These are phyloP conservation scores for Archilochus colubris DNA, from an alignment of 2,113 vertebrate species.

Conservation along the genomic window DNA sequence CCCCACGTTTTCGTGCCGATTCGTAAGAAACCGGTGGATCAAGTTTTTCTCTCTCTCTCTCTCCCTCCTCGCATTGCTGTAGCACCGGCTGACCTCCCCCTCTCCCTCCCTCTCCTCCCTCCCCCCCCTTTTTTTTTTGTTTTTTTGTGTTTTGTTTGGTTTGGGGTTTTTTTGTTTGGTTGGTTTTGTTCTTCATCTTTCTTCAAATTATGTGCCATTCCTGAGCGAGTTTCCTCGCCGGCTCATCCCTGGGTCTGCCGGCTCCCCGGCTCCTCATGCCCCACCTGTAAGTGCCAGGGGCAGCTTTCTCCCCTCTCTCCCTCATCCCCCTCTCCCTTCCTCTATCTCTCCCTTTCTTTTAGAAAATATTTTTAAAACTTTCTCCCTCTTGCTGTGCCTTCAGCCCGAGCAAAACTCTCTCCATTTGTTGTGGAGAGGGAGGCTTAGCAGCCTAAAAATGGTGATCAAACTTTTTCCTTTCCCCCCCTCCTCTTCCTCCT, in stretches of 20 bases:
- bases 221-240: constrained; percentile 77
- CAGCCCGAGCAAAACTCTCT: constrained; percentile 58
- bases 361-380: constrained; percentile 25
- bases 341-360: neutral
- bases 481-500: no score
- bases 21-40: constrained; percentile 97
- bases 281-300: constrained; percentile 77
- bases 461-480: constrained; percentile 78
- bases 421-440: constrained; percentile 38
- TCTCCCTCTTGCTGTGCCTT: constrained; percentile 57
- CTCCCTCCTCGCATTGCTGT: constrained; percentile 80
- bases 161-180: neutral
- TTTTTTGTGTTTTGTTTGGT: neutral
- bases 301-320: neutral
- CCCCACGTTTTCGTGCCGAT: constrained; percentile 74
- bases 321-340: fast-evolving
- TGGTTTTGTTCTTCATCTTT: constrained; percentile 68
- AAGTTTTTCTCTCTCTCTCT: constrained; percentile 91
- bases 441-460: constrained; percentile 79
- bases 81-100: constrained; percentile 79
- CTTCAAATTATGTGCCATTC: constrained; percentile 82
- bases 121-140: no score
- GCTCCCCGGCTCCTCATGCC: constrained; percentile 73
- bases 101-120: neutral
- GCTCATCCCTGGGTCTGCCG: constrained; percentile 73